Base-by-base conservation (phyloP, 2,113 vertebrate species). In the Athene cunicularia region DNA sequence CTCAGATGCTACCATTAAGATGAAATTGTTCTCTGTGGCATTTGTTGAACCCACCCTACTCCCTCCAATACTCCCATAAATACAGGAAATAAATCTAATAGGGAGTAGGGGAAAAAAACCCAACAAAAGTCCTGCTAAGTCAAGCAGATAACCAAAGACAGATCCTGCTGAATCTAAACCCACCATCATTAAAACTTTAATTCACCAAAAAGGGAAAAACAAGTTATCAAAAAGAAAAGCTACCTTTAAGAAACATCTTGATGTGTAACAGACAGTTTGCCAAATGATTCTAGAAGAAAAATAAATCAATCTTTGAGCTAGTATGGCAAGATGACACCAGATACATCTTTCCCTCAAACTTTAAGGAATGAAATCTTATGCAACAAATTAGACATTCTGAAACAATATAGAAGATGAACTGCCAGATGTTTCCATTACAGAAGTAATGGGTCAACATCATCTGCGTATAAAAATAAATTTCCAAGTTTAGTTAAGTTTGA, bases 391-490 rank as follows among this genome's bases (percentile, higher is more conserved):
- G 55, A 80, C 71, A 41, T 21, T 18, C 52, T 47, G 71, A 84
- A 84, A 89, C 59, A 77, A 56, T 81, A 81, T 1, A 59, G 55
- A 68, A 71, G 37, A 96, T 52, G 59, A 91, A 77, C 30, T 77
- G 43, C 64, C 91, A 96, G 55, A 95, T 75, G 60, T 85, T 95
- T 92, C 92, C 88, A 91, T 86, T 87, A 89, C 86, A 92, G 68
- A 90, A 91, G 60, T 59, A 88, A 92, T 3, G 62, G 92, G 49
- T 91, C 88, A 95, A 72, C 75, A 92, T 71, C 70, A 87, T 66
- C 41, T 67, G 60, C 1, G 11, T 72, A 63, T 53, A 89, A 91
- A 95, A 94, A 90, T 90, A 92, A 59, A 85, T 94, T 83, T 64
- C 86, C 72, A 91, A 93, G 83, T 95, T 92, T 43, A 93, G 82